Evolutionary conservation across 2,797 vertebrate genomes (phyloP).

Genomic region (Eospalax fontanierii): DNA sequence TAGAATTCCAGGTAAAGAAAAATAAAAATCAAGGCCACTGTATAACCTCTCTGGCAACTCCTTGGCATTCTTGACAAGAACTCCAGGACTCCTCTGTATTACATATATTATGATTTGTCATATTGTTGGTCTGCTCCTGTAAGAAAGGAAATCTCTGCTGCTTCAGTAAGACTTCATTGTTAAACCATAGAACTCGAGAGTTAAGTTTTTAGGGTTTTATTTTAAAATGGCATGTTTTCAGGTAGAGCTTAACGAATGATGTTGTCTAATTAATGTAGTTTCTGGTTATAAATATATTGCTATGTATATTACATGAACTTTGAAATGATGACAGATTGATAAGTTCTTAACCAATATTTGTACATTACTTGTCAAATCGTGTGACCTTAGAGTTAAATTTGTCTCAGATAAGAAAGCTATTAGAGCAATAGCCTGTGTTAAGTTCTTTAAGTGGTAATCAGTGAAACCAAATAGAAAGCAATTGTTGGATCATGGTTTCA

Average conservation of each 20-base stretch:
- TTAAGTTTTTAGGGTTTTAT: constrained; percentile 56
- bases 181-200: constrained; percentile 65
- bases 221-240: constrained; percentile 79
- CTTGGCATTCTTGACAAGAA: constrained; percentile 73
- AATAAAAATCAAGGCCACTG: constrained; percentile 82
- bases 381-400: constrained; percentile 71
- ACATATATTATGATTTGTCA: constrained; percentile 1
- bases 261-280: constrained; percentile 74
- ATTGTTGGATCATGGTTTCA: constrained; percentile 53
- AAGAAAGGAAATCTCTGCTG: constrained; percentile 71
- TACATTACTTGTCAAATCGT: constrained; percentile 70
- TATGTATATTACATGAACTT: constrained; percentile 66
- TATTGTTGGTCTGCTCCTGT: constrained; percentile 43
- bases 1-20: constrained; percentile 81
- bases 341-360: constrained; percentile 72
- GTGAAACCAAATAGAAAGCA: constrained; percentile 58
- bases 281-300: constrained; percentile 77
- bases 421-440: constrained; percentile 62
- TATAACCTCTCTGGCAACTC: constrained; percentile 75
- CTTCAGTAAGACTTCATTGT: constrained; percentile 56
- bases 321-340: constrained; percentile 70
- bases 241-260: constrained; percentile 73
- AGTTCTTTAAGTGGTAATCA: constrained; percentile 52
- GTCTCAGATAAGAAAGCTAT: constrained; percentile 59
- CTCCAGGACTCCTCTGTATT: constrained; percentile 56